These are phyloP conservation scores for Ennomos erosarius DNA, from an alignment of 2,888 invertebrate genomes.

Conservation along the genomic window DNA sequence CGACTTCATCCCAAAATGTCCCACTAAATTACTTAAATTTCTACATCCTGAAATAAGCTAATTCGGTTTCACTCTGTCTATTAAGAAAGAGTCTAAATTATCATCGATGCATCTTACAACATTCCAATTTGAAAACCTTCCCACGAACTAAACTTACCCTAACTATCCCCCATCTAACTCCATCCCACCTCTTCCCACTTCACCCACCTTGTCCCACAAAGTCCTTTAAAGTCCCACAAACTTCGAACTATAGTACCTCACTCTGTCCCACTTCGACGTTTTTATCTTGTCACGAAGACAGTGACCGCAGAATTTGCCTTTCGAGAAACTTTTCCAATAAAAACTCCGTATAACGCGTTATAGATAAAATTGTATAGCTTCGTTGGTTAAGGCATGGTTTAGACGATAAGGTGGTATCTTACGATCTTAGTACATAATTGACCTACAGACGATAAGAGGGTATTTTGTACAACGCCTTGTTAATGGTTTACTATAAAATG, in stretches of 20 bases:
- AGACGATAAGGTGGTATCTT: conserved; percentile 18
- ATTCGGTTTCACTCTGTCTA: no score
- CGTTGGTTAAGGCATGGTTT: conserved; percentile 11
- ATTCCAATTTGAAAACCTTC: no score
- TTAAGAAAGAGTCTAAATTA: no score
- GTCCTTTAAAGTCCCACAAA: conserved; percentile 1
- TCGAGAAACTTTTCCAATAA: conserved; percentile 65
- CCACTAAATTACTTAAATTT: no score
- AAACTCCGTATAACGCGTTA: conserved; percentile 54
- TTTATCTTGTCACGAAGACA: conserved; percentile 37
- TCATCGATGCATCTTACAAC: no score
- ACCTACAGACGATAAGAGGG: background rate
- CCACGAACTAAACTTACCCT: no score
- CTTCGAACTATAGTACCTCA: conserved; percentile 11
- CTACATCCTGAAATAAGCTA: no score
- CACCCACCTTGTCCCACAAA: no score
- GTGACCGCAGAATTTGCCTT: conserved; percentile 40
- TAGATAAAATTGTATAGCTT: conserved; percentile 27
- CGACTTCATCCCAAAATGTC: no score
- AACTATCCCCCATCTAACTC: no score
- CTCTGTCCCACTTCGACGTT: conserved; percentile 24
- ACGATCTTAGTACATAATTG: conserved; percentile 6
- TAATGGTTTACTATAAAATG: conserved; percentile 19
- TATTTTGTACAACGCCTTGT: conserved; percentile 4
- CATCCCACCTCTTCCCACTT: no score